Conservation (phyloP, 2,113 vertebrate species). For the Macquaria ambigua region DNA sequence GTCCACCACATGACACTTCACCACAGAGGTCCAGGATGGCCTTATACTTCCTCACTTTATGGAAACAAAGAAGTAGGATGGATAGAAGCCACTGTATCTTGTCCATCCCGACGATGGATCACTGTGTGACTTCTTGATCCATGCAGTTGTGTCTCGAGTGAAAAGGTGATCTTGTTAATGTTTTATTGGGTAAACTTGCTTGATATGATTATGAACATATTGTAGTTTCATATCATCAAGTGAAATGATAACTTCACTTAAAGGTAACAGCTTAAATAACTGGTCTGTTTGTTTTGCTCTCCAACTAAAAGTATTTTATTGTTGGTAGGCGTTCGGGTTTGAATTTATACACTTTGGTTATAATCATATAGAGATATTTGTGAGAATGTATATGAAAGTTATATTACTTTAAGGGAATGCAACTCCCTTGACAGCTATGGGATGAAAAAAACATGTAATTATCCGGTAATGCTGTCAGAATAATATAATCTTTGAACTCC, state of each 20-base stretch:
- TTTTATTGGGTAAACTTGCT: too few species aligned
- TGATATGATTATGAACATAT: background rate
- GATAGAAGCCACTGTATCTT: background rate
- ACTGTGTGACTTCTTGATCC: background rate
- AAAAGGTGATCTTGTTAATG: background rate
- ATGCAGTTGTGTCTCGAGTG: background rate
- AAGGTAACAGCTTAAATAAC: background rate
- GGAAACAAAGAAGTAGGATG: background rate
- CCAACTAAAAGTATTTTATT: background rate
- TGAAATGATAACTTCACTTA: background rate
- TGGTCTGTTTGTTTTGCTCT: background rate
- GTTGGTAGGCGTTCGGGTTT: background rate
- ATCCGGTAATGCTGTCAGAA: conserved; percentile 4
- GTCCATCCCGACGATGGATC: too few species aligned
- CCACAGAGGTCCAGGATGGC: background rate
- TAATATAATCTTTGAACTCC: background rate
- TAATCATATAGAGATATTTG: background rate
- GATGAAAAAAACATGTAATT: background rate
- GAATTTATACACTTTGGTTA: background rate
- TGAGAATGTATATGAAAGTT: background rate
- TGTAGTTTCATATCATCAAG: background rate
- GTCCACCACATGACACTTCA: background rate
- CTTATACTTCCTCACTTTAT: background rate
- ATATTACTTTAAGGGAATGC: background rate
- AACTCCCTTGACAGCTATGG: background rate